Evolutionary conservation across 2,113 vertebrate genomes (phyloP).

Genomic region (Elachura formosa): DNA sequence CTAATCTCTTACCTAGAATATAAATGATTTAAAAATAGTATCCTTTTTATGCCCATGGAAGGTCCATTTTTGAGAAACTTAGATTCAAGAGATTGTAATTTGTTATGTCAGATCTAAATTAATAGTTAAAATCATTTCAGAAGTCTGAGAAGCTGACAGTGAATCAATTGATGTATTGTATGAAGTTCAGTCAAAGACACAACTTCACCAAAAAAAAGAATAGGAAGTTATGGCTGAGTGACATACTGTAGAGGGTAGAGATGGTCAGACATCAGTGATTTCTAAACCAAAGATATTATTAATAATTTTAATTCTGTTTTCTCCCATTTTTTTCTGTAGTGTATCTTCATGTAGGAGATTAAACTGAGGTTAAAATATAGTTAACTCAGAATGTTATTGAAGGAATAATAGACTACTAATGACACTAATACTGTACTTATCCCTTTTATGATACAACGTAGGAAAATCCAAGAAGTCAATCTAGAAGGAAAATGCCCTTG

Average conservation of each 20-base stretch:
- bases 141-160: background rate
- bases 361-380: background rate
- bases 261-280: background rate
- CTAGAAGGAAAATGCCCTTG: background rate
- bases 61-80: constrained; percentile 24
- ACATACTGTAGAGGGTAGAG: background rate
- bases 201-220: background rate
- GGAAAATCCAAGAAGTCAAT: background rate
- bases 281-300: background rate
- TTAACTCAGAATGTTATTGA: background rate
- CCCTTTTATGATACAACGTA: background rate
- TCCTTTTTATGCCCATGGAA: background rate
- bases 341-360: background rate
- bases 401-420: background rate
- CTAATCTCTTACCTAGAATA: background rate
- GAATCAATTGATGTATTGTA: background rate
- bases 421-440: background rate
- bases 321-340: background rate
- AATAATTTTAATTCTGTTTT: background rate
- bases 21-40: constrained; percentile 28
- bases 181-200: background rate
- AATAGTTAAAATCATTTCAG: constrained; percentile 23
- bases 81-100: background rate
- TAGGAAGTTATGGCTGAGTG: background rate
- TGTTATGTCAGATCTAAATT: background rate